Conservation (phyloP, 2,888 invertebrate species). For the Anoplius nigerrimus region DNA sequence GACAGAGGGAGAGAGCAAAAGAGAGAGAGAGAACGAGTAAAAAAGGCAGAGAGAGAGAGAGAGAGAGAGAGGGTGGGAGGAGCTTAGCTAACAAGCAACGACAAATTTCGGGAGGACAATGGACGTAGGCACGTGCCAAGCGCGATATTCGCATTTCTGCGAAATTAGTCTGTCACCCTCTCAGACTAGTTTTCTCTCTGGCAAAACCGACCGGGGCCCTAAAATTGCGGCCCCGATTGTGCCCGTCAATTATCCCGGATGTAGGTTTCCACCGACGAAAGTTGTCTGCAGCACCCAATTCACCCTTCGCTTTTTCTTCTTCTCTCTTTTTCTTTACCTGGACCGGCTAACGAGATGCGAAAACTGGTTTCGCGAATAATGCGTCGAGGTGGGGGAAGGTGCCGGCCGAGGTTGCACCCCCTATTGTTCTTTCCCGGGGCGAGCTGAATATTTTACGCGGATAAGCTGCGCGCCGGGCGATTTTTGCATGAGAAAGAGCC, state of each 20-base stretch:
- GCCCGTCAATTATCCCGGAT: too few relatives aligned
- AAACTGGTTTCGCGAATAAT: conserved; percentile 57
- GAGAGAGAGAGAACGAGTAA: too few relatives aligned
- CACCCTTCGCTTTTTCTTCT: conserved; percentile 3
- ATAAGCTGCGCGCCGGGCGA: conserved; percentile 27
- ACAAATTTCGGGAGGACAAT: conserved; percentile 38
- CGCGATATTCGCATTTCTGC: conserved; percentile 38
- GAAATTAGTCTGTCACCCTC: conserved; percentile 41
- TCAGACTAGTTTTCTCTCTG: too few relatives aligned
- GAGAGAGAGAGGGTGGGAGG: too few relatives aligned
- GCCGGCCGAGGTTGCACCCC: background rate
- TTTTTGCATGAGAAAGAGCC: conserved; percentile 59
- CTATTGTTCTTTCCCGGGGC: conserved; percentile 36
- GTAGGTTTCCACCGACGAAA: conserved; percentile 3
- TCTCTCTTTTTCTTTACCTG: conserved; percentile 8
- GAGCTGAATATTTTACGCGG: conserved; percentile 17
- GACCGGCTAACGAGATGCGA: conserved; percentile 50
- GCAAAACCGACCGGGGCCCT: conserved; percentile 3
- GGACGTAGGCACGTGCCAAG: conserved; percentile 47
- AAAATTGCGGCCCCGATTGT: background rate
- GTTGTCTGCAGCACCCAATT: conserved; percentile 29
- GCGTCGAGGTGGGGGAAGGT: conserved; percentile 34
- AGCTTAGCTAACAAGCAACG: conserved; percentile 21
- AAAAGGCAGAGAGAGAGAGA: too few relatives aligned
- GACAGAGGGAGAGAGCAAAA: too few relatives aligned